Percentiles rank a stretch among this genome's conserved stretches.
Conservation (phyloP, 1,140 invertebrate species). For the Muscidifurax raptorellus region DNA sequence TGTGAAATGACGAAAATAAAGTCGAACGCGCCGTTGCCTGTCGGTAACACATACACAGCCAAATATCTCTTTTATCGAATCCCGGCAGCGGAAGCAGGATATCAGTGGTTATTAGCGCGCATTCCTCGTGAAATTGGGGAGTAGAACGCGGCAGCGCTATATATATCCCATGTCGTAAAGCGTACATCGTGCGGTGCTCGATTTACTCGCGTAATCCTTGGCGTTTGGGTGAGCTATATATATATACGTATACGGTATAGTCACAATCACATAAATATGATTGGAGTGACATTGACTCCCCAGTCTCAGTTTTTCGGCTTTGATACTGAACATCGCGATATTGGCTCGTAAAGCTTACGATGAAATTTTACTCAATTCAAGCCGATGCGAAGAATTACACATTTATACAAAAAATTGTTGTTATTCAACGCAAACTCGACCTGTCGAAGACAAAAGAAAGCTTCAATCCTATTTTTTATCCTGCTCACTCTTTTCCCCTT, state of each 20-base stretch:
- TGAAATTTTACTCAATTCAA: no score
- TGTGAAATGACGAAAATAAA: background rate
- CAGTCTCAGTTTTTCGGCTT: background rate
- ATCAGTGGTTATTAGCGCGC: constrained; percentile 50
- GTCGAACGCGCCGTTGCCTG: background rate
- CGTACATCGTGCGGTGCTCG: constrained; percentile 55
- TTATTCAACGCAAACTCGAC: no score
- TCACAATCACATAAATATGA: constrained; percentile 71
- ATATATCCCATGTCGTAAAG: constrained; percentile 47
- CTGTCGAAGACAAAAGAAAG: no score
- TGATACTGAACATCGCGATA: no score
- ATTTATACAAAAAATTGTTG: no score
- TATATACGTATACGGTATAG: constrained; percentile 6
- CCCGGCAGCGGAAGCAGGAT: background rate
- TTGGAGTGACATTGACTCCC: constrained; percentile 59
- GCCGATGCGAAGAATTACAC: no score
- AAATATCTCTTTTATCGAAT: background rate
- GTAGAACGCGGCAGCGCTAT: constrained; percentile 14
- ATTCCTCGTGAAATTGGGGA: constrained; percentile 49
- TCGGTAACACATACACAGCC: background rate
- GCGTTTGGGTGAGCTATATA: constrained; percentile 59
- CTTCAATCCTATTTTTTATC: no score
- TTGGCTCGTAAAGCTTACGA: no score
- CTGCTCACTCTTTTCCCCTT: constrained; percentile 39
- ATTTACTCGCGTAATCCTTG: constrained; percentile 67